Evolutionary conservation across 2,888 invertebrate species (phyloP).

Genomic region (Zaprionus lineosus): DNA sequence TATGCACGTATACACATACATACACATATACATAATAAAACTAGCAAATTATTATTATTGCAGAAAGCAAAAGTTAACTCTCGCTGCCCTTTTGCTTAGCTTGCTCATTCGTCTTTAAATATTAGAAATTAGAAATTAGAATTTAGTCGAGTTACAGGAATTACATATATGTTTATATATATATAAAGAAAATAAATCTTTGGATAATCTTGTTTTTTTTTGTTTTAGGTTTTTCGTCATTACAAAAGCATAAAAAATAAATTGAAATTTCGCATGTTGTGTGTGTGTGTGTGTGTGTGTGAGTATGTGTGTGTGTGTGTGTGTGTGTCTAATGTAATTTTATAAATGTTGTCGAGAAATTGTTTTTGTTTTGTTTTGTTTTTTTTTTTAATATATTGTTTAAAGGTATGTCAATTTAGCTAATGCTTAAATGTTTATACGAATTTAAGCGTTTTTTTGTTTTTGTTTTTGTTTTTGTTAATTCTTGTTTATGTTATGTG

Average conservation of each 20-base stretch:
- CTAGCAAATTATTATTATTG: slow-evolving; percentile 54
- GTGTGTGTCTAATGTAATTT: not conserved
- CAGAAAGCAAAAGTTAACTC: slow-evolving; percentile 22
- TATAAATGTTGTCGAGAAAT: slow-evolving; percentile 4
- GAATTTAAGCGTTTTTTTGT: slow-evolving; percentile 25
- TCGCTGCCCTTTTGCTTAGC: slow-evolving; percentile 1
- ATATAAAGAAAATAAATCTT: slow-evolving; percentile 56
- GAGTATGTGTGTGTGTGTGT: not conserved
- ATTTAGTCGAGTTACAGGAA: slow-evolving; percentile 33
- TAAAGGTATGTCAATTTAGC: slow-evolving; percentile 45
- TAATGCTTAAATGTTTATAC: slow-evolving; percentile 55
- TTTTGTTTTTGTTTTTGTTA: slow-evolving; percentile 8
- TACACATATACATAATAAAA: slow-evolving; percentile 33
- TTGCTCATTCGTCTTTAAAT: slow-evolving; percentile 5
- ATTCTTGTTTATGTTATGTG: slow-evolving; percentile 29
- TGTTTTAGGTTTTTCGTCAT: slow-evolving; percentile 6
- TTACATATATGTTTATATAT: slow-evolving; percentile 31
- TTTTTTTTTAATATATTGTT: not conserved
- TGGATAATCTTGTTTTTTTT: slow-evolving; percentile 49
- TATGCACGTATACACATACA: slow-evolving; percentile 12
- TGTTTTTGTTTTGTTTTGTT: not conserved
- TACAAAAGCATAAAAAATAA: slow-evolving; percentile 32
- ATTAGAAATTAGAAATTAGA: too few species aligned
- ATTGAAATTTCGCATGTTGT: slow-evolving; percentile 35
- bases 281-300: slow-evolving; percentile 2